These are phyloP conservation scores for Mallotus villosus DNA, from an alignment of 2,797 vertebrate species.

Conservation along the genomic window DNA sequence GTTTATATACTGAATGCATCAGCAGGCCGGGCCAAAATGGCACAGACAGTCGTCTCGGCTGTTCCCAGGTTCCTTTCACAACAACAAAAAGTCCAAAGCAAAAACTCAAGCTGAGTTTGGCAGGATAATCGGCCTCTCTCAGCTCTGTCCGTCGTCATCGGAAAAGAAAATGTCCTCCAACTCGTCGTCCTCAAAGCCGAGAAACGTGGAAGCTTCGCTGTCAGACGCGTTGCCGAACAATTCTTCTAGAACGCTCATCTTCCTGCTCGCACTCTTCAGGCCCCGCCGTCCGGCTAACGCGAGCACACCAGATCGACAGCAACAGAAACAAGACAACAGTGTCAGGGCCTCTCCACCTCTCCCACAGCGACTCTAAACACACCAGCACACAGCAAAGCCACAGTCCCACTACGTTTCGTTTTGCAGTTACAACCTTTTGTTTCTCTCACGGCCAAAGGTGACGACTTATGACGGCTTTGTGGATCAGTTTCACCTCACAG, in stretches of 20 bases:
- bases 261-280: conserved; percentile 48
- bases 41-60: conserved; percentile 19
- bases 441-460: neutral
- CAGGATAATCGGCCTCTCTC: conserved; percentile 14
- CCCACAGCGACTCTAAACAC: conserved; percentile 34
- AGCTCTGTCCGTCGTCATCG: conserved; percentile 50
- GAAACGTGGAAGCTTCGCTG: conserved; percentile 94
- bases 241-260: conserved; percentile 83
- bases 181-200: conserved; percentile 91
- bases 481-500: neutral
- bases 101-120: neutral
- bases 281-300: conserved; percentile 64
- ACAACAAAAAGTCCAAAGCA: conserved; percentile 21
- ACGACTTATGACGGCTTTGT: conserved; percentile 13
- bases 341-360: conserved; percentile 28
- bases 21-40: neutral
- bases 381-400: neutral
- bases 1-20: neutral
- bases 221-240: conserved; percentile 89
- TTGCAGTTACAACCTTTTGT: neutral
- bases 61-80: conserved; percentile 13
- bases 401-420: no score
- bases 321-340: conserved; percentile 61
- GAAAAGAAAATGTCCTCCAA: conserved; percentile 83
- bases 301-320: conserved; percentile 70